These are phyloP conservation scores for Chanos chanos DNA, from an alignment of 2,797 vertebrate genomes.

Conservation along the genomic window DNA sequence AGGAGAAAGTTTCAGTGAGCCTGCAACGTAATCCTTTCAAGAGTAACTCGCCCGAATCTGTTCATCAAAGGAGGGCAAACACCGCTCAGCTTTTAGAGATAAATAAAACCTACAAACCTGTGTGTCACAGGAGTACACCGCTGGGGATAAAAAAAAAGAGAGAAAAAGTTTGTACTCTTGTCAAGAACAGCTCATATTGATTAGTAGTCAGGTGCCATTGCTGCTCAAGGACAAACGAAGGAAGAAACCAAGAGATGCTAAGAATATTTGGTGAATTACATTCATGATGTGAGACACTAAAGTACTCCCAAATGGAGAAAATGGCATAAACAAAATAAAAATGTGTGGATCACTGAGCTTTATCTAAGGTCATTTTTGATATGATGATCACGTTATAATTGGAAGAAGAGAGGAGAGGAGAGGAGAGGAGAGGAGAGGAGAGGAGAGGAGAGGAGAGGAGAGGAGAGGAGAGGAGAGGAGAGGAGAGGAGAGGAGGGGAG, in stretches of 20 bases:
- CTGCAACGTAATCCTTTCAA: too few relatives aligned
- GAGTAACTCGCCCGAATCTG: too few relatives aligned
- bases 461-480: neutral
- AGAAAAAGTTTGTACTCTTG: too few relatives aligned
- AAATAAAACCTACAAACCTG: too few relatives aligned
- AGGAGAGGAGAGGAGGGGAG: neutral
- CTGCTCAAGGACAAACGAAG: constrained; percentile 37
- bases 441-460: too few relatives aligned
- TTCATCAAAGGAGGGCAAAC: too few relatives aligned
- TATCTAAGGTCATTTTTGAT: neutral
- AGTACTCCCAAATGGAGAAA: constrained; percentile 11
- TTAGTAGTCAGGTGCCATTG: constrained; percentile 36
- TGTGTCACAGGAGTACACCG: too few relatives aligned
- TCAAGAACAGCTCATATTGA: constrained; percentile 19
- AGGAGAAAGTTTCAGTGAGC: neutral
- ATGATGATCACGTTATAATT: too few relatives aligned
- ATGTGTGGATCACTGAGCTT: constrained; percentile 1
- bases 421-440: too few relatives aligned
- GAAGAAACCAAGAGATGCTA: constrained; percentile 20
- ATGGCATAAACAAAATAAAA: neutral
- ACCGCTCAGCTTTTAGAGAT: too few relatives aligned
- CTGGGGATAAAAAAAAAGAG: too few relatives aligned
- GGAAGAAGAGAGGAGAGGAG: too few relatives aligned
- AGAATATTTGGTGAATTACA: constrained; percentile 25
- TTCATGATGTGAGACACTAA: constrained; percentile 11